Conservation (phyloP, 2,797 vertebrate genomes). For the Orientallactaga sibirica region DNA sequence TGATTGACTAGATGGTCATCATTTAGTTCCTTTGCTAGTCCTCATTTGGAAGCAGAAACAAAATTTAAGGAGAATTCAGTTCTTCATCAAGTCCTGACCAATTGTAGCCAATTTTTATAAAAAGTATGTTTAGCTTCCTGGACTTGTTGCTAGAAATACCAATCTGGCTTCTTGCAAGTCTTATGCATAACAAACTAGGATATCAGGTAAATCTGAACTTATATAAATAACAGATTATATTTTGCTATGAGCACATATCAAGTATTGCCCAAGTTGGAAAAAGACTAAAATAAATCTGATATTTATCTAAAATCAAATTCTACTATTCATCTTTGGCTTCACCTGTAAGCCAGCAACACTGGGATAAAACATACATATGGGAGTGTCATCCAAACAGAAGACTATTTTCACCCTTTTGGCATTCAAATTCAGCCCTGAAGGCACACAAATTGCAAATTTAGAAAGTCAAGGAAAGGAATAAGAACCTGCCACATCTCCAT, state of each 20-base stretch:
- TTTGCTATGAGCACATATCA: background rate
- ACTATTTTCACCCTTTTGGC: background rate
- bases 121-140: background rate
- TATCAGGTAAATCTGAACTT: background rate
- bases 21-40: background rate
- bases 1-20: background rate
- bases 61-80: background rate
- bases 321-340: background rate
- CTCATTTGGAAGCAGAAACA: background rate
- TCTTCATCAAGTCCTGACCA: background rate
- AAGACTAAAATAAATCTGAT: background rate
- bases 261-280: background rate
- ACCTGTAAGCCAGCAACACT: background rate
- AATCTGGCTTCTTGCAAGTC: background rate
- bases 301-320: conserved; percentile 19
- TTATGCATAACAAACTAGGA: background rate
- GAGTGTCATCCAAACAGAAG: rapidly evolving
- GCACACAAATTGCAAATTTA: background rate
- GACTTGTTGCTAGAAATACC: background rate
- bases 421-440: background rate
- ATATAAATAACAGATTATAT: background rate
- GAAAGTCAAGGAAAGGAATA: background rate
- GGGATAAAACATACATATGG: background rate
- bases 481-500: background rate
- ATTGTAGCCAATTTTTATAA: background rate